These are phyloP conservation scores for Chaenogobius annularis DNA, from an alignment of 2,113 vertebrate species.

Conservation along the genomic window DNA sequence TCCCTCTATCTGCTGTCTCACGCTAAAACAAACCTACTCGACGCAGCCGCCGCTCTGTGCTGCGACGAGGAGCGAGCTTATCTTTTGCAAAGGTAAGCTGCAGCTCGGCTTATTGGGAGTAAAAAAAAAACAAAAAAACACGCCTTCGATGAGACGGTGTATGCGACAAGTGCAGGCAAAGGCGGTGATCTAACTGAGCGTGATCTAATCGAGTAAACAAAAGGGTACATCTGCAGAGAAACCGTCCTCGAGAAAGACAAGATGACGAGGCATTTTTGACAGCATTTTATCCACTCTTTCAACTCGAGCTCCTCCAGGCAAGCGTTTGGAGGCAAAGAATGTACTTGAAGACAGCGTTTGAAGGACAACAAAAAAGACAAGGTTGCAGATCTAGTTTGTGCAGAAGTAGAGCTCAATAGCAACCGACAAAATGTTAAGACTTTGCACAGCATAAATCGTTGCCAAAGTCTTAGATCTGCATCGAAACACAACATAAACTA, in stretches of 20 bases:
- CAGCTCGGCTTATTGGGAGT: neutral
- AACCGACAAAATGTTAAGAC: too few species aligned
- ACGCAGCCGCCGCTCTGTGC: neutral
- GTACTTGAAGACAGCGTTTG: too few species aligned
- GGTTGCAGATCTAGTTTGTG: too few species aligned
- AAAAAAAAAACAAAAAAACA: too few species aligned
- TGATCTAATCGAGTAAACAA: neutral
- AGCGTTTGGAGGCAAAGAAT: neutral
- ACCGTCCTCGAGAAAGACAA: neutral
- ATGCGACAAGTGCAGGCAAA: neutral
- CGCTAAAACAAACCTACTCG: neutral
- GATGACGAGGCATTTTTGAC: neutral
- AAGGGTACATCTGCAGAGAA: neutral
- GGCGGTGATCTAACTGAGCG: neutral
- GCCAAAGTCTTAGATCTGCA: too few species aligned
- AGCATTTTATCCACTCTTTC: neutral
- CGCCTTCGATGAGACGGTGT: neutral
- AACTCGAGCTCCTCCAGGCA: neutral
- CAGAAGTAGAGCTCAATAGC: neutral
- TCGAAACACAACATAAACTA: too few species aligned
- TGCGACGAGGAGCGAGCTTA: neutral
- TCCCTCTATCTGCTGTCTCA: conserved; percentile 22
- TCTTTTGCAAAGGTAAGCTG: neutral
- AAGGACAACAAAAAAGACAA: neutral
- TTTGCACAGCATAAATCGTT: too few species aligned